These are phyloP conservation scores for Fundulus diaphanus DNA, from an alignment of 2,797 vertebrate genomes.

Conservation along the genomic window DNA sequence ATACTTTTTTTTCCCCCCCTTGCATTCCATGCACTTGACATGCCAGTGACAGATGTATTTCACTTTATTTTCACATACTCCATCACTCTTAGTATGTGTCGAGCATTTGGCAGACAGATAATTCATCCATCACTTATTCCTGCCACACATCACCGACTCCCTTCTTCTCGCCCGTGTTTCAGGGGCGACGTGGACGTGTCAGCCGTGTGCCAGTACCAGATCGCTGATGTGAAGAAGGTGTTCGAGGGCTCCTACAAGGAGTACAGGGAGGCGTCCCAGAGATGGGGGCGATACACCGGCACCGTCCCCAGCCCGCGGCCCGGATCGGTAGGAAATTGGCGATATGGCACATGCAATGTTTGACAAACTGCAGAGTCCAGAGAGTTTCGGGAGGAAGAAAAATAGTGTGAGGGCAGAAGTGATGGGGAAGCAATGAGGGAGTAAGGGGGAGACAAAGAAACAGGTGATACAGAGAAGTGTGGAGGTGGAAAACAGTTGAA, in stretches of 20 bases:
- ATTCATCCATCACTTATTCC: slow-evolving; percentile 38
- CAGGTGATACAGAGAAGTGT: slow-evolving; percentile 24
- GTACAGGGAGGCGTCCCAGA: slow-evolving; percentile 89
- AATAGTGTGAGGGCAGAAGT: slow-evolving; percentile 16
- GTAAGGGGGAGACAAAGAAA: slow-evolving; percentile 20
- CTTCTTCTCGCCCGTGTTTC: slow-evolving; percentile 42
- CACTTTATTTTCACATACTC: neutral
- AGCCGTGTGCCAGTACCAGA: slow-evolving; percentile 90
- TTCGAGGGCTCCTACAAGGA: slow-evolving; percentile 95
- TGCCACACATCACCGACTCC: slow-evolving; percentile 43
- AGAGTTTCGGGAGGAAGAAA: neutral
- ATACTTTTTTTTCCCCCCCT: neutral
- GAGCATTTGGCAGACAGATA: slow-evolving; percentile 23
- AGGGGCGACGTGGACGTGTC: slow-evolving; percentile 96
- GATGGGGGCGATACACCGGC: slow-evolving; percentile 89
- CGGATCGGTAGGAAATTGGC: slow-evolving; percentile 86
- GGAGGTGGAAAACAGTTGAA: slow-evolving; percentile 43
- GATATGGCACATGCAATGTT: neutral
- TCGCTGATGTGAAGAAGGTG: slow-evolving; percentile 88
- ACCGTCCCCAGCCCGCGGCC: slow-evolving; percentile 88
- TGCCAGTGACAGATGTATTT: slow-evolving; percentile 1
- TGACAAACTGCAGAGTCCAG: slow-evolving; percentile 11
- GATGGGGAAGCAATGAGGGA: slow-evolving; percentile 21
- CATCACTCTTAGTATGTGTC: slow-evolving; percentile 8
- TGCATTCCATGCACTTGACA: slow-evolving; percentile 1